Conservation (phyloP, 2,113 vertebrate genomes). For the Vimba vimba region DNA sequence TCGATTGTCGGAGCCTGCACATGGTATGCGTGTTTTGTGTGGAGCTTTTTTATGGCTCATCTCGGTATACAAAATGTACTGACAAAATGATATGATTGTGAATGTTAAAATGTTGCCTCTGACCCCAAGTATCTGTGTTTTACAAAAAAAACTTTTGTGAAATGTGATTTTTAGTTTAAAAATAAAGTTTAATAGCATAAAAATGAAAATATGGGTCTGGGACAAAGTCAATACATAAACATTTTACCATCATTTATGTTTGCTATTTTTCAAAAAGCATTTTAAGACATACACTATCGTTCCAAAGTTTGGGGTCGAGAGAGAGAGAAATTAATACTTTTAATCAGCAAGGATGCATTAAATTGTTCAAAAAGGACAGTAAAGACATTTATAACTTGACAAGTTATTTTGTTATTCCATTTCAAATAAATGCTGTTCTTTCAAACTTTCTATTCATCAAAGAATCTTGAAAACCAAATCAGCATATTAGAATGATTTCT, state of each 20-base stretch:
- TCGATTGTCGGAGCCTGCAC: slow-evolving; percentile 96
- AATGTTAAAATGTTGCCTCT: neutral
- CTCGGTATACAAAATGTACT: neutral
- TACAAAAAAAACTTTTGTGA: neutral
- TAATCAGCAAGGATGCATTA: neutral
- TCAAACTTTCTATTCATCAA: neutral
- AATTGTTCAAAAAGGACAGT: neutral
- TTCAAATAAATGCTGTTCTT: slow-evolving; percentile 1
- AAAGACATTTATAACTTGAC: neutral
- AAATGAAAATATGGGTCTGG: neutral
- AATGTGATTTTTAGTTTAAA: too few relatives aligned
- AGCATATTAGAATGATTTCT: too few relatives aligned
- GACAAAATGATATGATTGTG: neutral
- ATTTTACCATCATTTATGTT: too few relatives aligned
- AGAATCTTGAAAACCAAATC: neutral
- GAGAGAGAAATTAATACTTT: too few relatives aligned
- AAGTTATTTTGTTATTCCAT: neutral
- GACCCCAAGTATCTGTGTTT: neutral
- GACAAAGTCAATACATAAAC: neutral
- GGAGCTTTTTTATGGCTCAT: neutral
- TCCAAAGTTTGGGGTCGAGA: neutral
- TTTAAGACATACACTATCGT: neutral
- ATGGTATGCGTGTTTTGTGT: slow-evolving; percentile 81
- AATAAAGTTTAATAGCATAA: neutral
- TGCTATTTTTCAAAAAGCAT: too few relatives aligned